Evolutionary conservation across 37 sponge, comb jelly and placozoan genomes (phyloP).

Genomic region (Haliclona indistincta): DNA sequence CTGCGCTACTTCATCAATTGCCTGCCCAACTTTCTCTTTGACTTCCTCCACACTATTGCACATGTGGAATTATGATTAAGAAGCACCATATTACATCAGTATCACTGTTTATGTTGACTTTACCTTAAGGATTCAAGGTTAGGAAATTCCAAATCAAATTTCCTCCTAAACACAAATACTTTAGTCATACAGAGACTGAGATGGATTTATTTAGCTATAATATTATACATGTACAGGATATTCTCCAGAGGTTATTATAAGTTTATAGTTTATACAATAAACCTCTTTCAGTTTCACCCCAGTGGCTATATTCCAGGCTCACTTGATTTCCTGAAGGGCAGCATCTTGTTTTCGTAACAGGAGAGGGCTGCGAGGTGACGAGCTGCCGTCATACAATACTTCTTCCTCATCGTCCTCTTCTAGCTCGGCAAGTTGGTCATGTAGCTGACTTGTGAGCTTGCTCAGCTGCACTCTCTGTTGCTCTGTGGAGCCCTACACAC

Average conservation of each 20-base stretch:
- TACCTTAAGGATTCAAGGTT: slow-evolving; percentile 50
- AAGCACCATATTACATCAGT: background rate
- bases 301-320: too few species aligned
- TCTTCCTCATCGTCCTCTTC: slow-evolving; percentile 45
- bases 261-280: too few species aligned
- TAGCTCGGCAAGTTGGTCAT: slow-evolving; percentile 38
- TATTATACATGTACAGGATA: too few species aligned
- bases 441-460: slow-evolving; percentile 33
- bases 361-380: too few species aligned
- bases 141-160: slow-evolving; percentile 59
- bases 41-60: slow-evolving; percentile 30
- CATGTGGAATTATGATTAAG: background rate
- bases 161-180: background rate
- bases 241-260: too few species aligned
- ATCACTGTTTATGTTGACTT: background rate
- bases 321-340: too few species aligned
- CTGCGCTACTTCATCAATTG: slow-evolving; percentile 6
- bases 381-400: too few species aligned
- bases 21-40: slow-evolving; percentile 36
- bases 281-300: too few species aligned
- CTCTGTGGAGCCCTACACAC: slow-evolving; percentile 44
- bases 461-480: slow-evolving; percentile 2
- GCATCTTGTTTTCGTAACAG: too few species aligned
- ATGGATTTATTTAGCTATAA: too few species aligned
- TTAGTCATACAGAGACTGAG: background rate